Evolutionary conservation across 2,797 vertebrate species (phyloP), one percentile per base, ranked within the genome.

Genomic region (Oreochromis mossambicus): DNA sequence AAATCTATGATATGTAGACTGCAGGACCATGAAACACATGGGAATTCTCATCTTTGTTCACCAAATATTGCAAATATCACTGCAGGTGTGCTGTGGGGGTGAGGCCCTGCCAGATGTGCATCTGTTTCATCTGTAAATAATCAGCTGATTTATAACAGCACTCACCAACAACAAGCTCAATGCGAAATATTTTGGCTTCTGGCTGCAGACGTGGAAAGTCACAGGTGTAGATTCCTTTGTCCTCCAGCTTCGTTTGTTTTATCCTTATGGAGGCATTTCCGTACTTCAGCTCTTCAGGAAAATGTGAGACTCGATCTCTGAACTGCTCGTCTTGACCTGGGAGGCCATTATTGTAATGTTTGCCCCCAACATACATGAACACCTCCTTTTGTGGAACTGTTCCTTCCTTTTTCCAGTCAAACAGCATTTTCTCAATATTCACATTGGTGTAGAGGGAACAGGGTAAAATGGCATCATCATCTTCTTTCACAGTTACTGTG

Each of bases 151-250:
- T 14, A 41, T 14, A 6, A 7, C 29, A 15, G 3, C 4, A 78
- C 81, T 82, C 54, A 82, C 80, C 46, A 38, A 83, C 38, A 79
- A 73, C 9, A 26, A 83, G 77, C 14, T 55, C 2, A 36, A 48
- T 36, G n/a, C 1, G 1, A 10, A 24, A 77, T 0, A 0, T 32
- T 8, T 7, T 41, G n/a, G 10, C 0, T 32, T 2, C 4, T 1
- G 51, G 51, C n/a, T 52, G 10, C 51, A 52, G 51, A 1, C 2
- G 5, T 11, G 70, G 70, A 34, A 80, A 32, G 0, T 0, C 0
- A 34, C 84, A 86, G 26, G 7, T 82, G 12, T 79, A 86, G 15
- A 0, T 21, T 38, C 80, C 84, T 2, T 17, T 55, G 48, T 86
- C 84, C 6, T 19, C 7, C 14, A 26, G 1, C 26, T 0, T 75